These are phyloP conservation scores for Asobara japonica DNA, from an alignment of 1,140 invertebrate genomes.

Conservation along the genomic window DNA sequence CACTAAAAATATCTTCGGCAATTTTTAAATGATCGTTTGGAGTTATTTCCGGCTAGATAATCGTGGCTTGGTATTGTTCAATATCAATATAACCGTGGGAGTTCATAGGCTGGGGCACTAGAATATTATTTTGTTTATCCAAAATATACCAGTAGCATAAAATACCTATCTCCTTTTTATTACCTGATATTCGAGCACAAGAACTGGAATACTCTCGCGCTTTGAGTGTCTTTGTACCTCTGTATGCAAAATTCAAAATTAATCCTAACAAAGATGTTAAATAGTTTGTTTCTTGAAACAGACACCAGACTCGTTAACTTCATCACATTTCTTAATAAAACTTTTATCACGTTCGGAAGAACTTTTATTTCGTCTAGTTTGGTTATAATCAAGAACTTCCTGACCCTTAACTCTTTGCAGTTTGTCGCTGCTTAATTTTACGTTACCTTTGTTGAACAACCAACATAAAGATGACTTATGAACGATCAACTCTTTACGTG, in stretches of 20 bases:
- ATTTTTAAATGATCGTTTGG: no score
- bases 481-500: no score
- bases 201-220: not conserved
- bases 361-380: not conserved
- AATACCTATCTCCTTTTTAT: not conserved
- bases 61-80: not conserved
- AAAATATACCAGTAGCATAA: not conserved
- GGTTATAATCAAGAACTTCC: not conserved
- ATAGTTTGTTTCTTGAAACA: not conserved
- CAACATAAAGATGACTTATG: no score
- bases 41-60: no score
- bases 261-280: not conserved
- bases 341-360: not conserved
- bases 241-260: not conserved
- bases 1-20: no score
- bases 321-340: not conserved
- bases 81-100: not conserved
- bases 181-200: not conserved
- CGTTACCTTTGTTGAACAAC: no score
- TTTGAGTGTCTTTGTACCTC: not conserved
- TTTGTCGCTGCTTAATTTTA: no score
- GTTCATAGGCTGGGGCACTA: not conserved
- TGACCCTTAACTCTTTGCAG: not conserved
- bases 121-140: not conserved
- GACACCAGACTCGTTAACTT: not conserved